Conservation (phyloP, 2,888 invertebrate genomes). For the Lamellibrachia satsuma region DNA sequence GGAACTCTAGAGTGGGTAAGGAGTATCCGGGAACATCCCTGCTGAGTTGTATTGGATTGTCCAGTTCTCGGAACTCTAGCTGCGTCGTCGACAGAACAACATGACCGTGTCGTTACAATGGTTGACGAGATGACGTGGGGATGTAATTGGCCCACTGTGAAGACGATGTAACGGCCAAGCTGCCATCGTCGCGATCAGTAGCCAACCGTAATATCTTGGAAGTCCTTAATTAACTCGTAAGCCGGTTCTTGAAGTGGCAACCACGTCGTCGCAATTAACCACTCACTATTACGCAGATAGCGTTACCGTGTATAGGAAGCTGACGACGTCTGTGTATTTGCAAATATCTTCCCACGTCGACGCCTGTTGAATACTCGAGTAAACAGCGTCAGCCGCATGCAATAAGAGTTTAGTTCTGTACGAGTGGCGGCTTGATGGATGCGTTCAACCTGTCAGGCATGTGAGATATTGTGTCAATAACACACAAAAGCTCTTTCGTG, state of each 20-base stretch:
- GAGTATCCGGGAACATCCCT: neutral
- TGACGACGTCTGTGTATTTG: neutral
- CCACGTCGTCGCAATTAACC: neutral
- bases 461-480: neutral
- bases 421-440: neutral
- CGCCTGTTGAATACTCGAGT: neutral
- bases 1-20: neutral
- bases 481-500: neutral
- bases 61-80: neutral
- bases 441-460: neutral
- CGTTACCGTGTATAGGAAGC: neutral
- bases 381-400: neutral
- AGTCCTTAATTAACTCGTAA: neutral
- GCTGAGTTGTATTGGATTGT: neutral
- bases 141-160: neutral
- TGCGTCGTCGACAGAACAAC: neutral
- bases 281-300: neutral
- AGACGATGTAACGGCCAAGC: neutral
- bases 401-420: neutral
- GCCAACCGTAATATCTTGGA: neutral
- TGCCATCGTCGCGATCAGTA: neutral
- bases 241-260: neutral
- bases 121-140: neutral
- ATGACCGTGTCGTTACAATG: neutral
- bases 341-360: neutral